Percentiles rank a stretch among this genome's conserved stretches.
Evolutionary conservation across 1,140 invertebrate genomes (phyloP).

Genomic region (Ips nitidus): DNA sequence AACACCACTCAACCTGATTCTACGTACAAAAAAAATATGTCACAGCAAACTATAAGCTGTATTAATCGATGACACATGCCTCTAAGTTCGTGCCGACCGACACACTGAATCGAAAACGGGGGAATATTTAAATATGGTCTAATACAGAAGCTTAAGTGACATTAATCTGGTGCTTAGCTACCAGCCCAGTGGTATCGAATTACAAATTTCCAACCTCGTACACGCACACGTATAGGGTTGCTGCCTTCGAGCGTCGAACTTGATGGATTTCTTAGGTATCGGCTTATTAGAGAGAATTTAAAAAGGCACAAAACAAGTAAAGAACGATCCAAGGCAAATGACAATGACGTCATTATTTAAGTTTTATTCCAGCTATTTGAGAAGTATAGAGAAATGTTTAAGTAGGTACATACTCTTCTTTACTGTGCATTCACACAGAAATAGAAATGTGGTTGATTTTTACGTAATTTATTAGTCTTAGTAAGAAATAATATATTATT

Average conservation of each 20-base stretch:
- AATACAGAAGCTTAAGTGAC: constrained; percentile 21
- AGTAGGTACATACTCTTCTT: too few relatives aligned
- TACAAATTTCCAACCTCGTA: constrained; percentile 23
- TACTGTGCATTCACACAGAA: too few relatives aligned
- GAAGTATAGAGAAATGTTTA: too few relatives aligned
- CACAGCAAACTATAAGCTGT: too few relatives aligned
- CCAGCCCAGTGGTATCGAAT: constrained; percentile 7
- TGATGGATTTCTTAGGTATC: constrained; percentile 7
- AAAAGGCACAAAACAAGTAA: too few relatives aligned
- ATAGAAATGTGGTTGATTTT: too few relatives aligned
- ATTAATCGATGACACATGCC: constrained; percentile 8
- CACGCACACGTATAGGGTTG: constrained; percentile 20
- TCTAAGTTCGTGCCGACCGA: background rate
- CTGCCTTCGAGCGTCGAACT: constrained; percentile 14
- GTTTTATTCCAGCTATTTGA: too few relatives aligned
- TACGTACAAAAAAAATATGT: background rate
- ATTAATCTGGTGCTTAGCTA: constrained; percentile 18
- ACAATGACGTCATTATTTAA: too few relatives aligned
- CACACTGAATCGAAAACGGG: background rate
- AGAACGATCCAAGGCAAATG: too few relatives aligned
- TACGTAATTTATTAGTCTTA: too few relatives aligned
- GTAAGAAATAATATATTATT: too few relatives aligned
- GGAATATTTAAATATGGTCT: constrained; percentile 20
- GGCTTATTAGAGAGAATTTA: background rate
- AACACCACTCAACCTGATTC: too few relatives aligned